Evolutionary conservation across 2,888 invertebrate species (phyloP), one percentile per base, ranked within the genome.

Genomic region (Drosophila histrio): DNA sequence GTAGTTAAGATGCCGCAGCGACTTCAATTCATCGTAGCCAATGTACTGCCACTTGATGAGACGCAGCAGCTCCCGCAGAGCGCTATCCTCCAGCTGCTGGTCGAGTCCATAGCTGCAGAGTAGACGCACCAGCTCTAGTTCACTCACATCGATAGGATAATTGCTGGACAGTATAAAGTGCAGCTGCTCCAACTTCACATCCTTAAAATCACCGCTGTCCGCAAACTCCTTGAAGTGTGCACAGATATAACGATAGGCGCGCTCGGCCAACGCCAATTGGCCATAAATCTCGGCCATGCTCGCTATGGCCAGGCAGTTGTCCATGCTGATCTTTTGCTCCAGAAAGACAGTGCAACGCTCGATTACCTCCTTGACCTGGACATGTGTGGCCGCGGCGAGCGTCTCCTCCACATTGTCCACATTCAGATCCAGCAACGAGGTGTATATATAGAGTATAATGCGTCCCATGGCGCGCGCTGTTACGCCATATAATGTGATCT

Each of bases 261-360:
- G 93, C 72, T 93, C 92, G 63, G 93, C 92, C 26, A 96, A 90
- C 46, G 93, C 92, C 54, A 92, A 91, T 56, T 95, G 91, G 0
- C 94, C 94, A 90, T 95, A 95, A 3, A 94, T 93, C 89, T 95
- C 95, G 0, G 95, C 94, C 77, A 95, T 93, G 21, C 94, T 94
- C 1, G 94, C 94, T 67, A 95, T 94, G 81, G 95, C 95, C n/a
- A 95, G 93, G 89, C 95, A 95, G 89, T 95, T 95, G 57, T 95
- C 95, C 64, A 94, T 91, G 87, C 94, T 94, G 6, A 95, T 92
- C 87, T 95, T 94, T n/a, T 93, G 92, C 90, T 94, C 93, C 21
- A 95, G 91, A 81, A 94, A 95, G 66, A 93, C 93, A 1, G 94
- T 94, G 87, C 95, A 95, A 0, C 94, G 94, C 66, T 94, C 93